A percentile compares a stretch with the other conserved stretches of the same genome.
phyloP scores from a whole-genome alignment of 1,140 invertebrate species.

The Drosophila kikkawai region DNA sequence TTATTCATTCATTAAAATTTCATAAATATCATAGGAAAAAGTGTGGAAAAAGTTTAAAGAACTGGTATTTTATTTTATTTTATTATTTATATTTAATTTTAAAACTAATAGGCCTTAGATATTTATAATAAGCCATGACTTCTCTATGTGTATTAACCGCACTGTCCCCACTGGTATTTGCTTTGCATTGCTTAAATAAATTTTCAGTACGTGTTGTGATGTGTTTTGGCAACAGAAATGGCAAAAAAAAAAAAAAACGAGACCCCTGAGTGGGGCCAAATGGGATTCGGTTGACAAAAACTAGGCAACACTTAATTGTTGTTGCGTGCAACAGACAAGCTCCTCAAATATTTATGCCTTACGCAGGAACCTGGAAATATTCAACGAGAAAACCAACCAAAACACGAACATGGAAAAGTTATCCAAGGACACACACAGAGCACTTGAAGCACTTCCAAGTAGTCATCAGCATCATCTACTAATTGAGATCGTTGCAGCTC shows the following conservation, averaged over 20 bases:
- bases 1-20: too few relatives aligned
- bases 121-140: too few relatives aligned
- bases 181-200: slow-evolving; percentile 76
- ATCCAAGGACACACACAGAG: slow-evolving; percentile 16
- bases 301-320: slow-evolving; percentile 63
- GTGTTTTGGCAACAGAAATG: slow-evolving; percentile 38
- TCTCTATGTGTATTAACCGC: not conserved
- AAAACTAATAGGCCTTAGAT: too few relatives aligned
- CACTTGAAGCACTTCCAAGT: slow-evolving; percentile 24
- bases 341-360: slow-evolving; percentile 55
- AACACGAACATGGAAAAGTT: slow-evolving; percentile 45
- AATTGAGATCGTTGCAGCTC: slow-evolving; percentile 50
- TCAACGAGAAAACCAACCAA: slow-evolving; percentile 12
- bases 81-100: not conserved
- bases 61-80: too few relatives aligned
- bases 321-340: slow-evolving; percentile 36
- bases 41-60: accelerated
- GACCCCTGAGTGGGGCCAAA: slow-evolving; percentile 35
- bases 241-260: slow-evolving; percentile 10
- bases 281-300: slow-evolving; percentile 44
- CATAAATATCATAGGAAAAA: not conserved
- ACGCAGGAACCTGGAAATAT: slow-evolving; percentile 6
- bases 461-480: slow-evolving; percentile 32
- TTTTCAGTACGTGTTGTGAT: slow-evolving; percentile 61
- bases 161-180: slow-evolving; percentile 42